Base-by-base conservation (phyloP, 1,140 invertebrate species). In the Medauroidea extradentata region DNA sequence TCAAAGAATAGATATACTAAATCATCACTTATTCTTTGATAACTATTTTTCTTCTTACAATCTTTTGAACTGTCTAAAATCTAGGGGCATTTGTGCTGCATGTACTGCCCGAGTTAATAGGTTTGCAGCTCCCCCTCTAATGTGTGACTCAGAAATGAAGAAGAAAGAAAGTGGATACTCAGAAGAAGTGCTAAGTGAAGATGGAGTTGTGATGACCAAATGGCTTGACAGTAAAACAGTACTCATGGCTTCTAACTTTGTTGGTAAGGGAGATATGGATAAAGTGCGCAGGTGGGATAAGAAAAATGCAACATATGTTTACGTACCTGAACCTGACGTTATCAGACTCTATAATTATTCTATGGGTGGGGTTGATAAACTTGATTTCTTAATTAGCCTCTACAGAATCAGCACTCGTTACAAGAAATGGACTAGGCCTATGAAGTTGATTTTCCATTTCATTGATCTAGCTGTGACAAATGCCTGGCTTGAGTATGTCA, bases 331-430 rank as follows among this genome's bases (percentile, higher is more conserved):
- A 25, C 44, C 44, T 25, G 18, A 46, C 3, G 24, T 46, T 46
- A 46, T 46, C 44, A 25, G 18, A 19, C 18, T 46, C 18, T 46
- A 46, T 46, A 73, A 74, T 65, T 65, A 68, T 38, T 65, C 65
- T 9, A 75, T 74, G 70, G 73, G 73, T 39, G 73, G 71, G 50
- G 73, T 76, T 13, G 72, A 75, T 62, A 63, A 67, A 18, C 50
- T 71, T 55, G 71, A 75, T 66, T 63, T 62, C 50, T 53, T 66
- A 14, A 57, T 69, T 23, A 53, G 52, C 44, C 34, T 61, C 11
- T 70, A 72, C 53, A 23, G 65, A 27, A 69, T 61, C 19, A 66
- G 62, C 52, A 62, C 67, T 29, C 60, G 60, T 62, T 71, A 64
- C 13, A 61, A 61, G 65, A 72, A 73, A 67, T 71, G 69, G 64